phyloP scores from a whole-genome alignment of 2,888 invertebrate species.

The Odiellus spinosus region DNA sequence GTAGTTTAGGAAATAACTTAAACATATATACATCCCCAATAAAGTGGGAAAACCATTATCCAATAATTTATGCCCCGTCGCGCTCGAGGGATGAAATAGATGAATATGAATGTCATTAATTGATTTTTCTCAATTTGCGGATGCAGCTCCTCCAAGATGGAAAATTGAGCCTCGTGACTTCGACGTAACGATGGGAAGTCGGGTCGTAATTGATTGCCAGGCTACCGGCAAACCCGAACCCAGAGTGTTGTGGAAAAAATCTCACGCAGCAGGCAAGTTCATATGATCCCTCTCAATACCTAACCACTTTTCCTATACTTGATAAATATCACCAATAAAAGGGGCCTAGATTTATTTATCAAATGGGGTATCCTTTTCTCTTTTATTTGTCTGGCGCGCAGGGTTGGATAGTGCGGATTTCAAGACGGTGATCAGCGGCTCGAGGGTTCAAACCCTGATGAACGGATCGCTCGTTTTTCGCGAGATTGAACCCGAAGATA shows the following conservation, averaged over 20 bases:
- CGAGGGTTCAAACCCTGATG: slow-evolving; percentile 59
- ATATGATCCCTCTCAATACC: neutral
- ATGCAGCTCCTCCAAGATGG: slow-evolving; percentile 80
- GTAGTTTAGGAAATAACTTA: no score
- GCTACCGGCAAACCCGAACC: slow-evolving; percentile 91
- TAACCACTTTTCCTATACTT: no score
- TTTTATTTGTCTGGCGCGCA: no score
- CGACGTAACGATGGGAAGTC: slow-evolving; percentile 85
- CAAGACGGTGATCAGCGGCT: slow-evolving; percentile 20
- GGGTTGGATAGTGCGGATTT: slow-evolving; percentile 14
- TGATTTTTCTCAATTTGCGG: no score
- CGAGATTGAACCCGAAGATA: slow-evolving; percentile 24
- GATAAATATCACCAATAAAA: no score
- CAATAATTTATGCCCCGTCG: no score
- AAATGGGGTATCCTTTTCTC: no score
- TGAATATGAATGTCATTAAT: no score
- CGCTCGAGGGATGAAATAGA: no score
- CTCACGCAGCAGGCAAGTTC: slow-evolving; percentile 41
- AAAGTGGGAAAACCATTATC: no score
- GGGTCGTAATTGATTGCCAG: slow-evolving; percentile 86
- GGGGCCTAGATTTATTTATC: no score
- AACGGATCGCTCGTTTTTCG: slow-evolving; percentile 23
- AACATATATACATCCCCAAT: no score
- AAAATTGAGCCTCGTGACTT: slow-evolving; percentile 86
- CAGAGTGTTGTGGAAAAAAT: slow-evolving; percentile 86